Conservation (phyloP, 2,113 vertebrate species). For the Maccullochella peelii region DNA sequence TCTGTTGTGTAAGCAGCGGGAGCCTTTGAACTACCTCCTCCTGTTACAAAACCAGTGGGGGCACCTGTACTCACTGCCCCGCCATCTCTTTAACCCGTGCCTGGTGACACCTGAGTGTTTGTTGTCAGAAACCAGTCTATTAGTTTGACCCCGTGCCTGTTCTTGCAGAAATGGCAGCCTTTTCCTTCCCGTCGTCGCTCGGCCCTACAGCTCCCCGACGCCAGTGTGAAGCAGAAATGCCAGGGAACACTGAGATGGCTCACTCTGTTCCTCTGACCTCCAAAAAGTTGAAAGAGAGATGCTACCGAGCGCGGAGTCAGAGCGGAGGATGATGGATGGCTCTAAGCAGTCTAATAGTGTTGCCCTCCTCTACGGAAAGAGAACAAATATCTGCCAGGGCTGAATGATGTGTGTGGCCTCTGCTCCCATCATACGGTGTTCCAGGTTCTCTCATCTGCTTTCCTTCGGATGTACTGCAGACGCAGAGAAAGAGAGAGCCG, state of each 20-base stretch:
- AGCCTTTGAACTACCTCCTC: slow-evolving; percentile 68
- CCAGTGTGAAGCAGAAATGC: slow-evolving; percentile 57
- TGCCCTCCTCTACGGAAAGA: slow-evolving; percentile 61
- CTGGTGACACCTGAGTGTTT: slow-evolving; percentile 63
- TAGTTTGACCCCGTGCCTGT: slow-evolving; percentile 65
- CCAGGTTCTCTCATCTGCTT: slow-evolving; percentile 44
- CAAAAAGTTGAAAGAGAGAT: slow-evolving; percentile 73
- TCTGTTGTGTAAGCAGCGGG: slow-evolving; percentile 67
- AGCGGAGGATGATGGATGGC: slow-evolving; percentile 68
- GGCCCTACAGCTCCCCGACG: slow-evolving; percentile 9
- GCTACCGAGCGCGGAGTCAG: slow-evolving; percentile 42
- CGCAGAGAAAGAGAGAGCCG: slow-evolving; percentile 13
- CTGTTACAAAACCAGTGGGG: slow-evolving; percentile 64
- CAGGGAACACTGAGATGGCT: slow-evolving; percentile 57
- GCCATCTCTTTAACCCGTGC: slow-evolving; percentile 64
- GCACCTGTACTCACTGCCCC: slow-evolving; percentile 53
- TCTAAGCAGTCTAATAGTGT: slow-evolving; percentile 61
- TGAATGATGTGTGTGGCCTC: slow-evolving; percentile 65
- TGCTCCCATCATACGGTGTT: slow-evolving; percentile 31
- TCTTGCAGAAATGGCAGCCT: slow-evolving; percentile 62
- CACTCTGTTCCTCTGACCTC: slow-evolving; percentile 69
- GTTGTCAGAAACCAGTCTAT: slow-evolving; percentile 70
- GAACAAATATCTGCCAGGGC: slow-evolving; percentile 70
- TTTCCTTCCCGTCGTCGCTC: slow-evolving; percentile 34
- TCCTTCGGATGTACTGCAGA: slow-evolving; percentile 23